Conservation (phyloP, 2,113 vertebrate genomes). For the Hippocampus barbouri region DNA sequence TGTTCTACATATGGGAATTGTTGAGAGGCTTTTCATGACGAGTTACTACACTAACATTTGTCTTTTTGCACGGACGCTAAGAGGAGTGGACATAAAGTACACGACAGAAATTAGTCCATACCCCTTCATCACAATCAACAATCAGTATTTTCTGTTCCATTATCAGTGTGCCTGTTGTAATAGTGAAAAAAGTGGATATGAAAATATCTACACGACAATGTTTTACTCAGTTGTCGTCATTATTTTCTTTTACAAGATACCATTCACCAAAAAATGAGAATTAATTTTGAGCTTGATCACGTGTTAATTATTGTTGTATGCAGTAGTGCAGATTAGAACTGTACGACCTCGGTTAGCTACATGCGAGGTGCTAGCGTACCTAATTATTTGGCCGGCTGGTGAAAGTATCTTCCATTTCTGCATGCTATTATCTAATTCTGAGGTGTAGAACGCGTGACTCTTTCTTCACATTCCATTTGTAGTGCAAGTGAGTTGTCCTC, state of each 20-base stretch:
- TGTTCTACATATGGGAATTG: not conserved
- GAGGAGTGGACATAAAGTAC: no score
- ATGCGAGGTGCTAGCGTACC: not conserved
- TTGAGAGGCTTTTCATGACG: not conserved
- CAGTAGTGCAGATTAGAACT: not conserved
- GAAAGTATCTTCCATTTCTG: constrained; percentile 60
- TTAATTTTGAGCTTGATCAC: not conserved
- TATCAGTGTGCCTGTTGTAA: no score
- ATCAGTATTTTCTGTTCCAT: no score
- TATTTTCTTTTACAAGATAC: not conserved
- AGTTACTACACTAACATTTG: no score
- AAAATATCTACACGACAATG: no score
- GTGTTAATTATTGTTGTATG: not conserved
- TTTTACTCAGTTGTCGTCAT: not conserved
- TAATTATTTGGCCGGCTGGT: not conserved
- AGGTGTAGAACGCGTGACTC: constrained; percentile 74
- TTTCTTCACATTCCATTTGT: constrained; percentile 76
- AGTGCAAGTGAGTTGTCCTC: constrained; percentile 66
- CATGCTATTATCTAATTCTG: constrained; percentile 72
- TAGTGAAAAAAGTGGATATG: no score
- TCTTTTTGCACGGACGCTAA: no score
- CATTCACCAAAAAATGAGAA: not conserved
- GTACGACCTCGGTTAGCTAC: not conserved
- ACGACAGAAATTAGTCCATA: no score
- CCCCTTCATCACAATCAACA: no score